Evolutionary conservation across 1,140 invertebrate species (phyloP).

Genomic region (Monochamus saltuarius): DNA sequence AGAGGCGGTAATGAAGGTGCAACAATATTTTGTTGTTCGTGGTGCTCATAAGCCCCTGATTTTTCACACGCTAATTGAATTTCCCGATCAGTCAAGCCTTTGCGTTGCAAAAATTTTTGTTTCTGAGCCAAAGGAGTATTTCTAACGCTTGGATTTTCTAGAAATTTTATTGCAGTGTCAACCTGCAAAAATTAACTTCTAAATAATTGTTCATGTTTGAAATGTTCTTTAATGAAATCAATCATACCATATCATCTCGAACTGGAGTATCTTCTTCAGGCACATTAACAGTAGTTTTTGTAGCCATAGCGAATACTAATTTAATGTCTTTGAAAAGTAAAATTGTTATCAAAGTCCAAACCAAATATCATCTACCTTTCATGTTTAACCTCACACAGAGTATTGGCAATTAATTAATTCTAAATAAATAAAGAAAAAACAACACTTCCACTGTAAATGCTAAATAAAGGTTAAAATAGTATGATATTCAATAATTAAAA

Average conservation of each 20-base stretch:
- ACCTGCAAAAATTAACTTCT: constrained; percentile 60
- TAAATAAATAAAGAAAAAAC: too few species aligned
- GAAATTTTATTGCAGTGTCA: constrained; percentile 81
- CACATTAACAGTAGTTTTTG: not conserved
- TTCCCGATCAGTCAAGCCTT: constrained; percentile 80
- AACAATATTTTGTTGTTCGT: constrained; percentile 35
- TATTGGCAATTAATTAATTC: too few species aligned
- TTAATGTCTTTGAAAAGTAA: too few species aligned
- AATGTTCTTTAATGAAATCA: constrained; percentile 11
- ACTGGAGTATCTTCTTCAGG: constrained; percentile 6
- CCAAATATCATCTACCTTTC: too few species aligned
- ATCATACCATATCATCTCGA: constrained; percentile 19
- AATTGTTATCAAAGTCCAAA: too few species aligned
- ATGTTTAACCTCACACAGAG: too few species aligned
- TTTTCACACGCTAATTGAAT: constrained; percentile 71
- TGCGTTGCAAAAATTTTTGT: constrained; percentile 75
- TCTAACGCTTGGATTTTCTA: constrained; percentile 79
- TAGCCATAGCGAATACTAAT: constrained; percentile 1
- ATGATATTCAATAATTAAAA: too few species aligned
- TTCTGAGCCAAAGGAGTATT: constrained; percentile 72
- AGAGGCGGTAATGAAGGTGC: constrained; percentile 26
- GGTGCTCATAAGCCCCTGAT: constrained; percentile 53
- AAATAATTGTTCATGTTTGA: constrained; percentile 32
- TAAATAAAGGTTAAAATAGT: too few species aligned
- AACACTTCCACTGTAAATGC: too few species aligned